phyloP scores from a whole-genome alignment of 2,113 vertebrate species.

The Plectropomus leopardus region DNA sequence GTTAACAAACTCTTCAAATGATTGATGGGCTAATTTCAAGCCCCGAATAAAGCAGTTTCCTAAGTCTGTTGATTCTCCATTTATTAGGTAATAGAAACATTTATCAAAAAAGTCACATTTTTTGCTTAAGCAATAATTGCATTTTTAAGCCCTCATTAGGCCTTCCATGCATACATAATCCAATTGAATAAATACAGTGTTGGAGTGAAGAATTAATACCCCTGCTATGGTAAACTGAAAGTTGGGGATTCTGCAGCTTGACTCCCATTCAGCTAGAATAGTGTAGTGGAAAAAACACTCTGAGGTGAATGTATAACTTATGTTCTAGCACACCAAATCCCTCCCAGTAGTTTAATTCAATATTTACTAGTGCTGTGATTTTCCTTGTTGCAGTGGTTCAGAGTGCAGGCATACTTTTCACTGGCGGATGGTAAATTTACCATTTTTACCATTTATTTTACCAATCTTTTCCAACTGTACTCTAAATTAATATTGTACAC shows the following conservation, averaged over 20 bases:
- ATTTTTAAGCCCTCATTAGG: slow-evolving; percentile 95
- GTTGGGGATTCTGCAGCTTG: slow-evolving; percentile 69
- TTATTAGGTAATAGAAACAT: slow-evolving; percentile 99
- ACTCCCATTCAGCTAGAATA: slow-evolving; percentile 51
- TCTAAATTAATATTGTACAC: not conserved
- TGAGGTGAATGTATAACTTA: slow-evolving; percentile 26
- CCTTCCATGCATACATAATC: slow-evolving; percentile 89
- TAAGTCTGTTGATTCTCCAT: slow-evolving; percentile 96
- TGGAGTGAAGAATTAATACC: slow-evolving; percentile 84
- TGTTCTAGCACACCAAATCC: not conserved
- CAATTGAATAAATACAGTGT: slow-evolving; percentile 87
- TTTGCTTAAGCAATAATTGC: slow-evolving; percentile 93
- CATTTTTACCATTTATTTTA: not conserved
- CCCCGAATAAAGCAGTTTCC: slow-evolving; percentile 95
- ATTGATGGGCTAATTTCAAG: slow-evolving; percentile 99
- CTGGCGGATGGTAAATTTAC: not conserved
- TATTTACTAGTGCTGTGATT: slow-evolving; percentile 21
- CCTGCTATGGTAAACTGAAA: slow-evolving; percentile 79
- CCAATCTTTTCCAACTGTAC: not conserved
- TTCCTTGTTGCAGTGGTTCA: slow-evolving; percentile 18
- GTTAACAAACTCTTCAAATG: slow-evolving; percentile 94
- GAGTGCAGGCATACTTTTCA: not conserved
- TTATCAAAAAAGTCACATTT: slow-evolving; percentile 92
- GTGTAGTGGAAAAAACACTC: slow-evolving; percentile 32
- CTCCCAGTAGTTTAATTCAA: slow-evolving; percentile 36